These are phyloP conservation scores for Aphaenogaster floridana DNA, from an alignment of 1,140 invertebrate species.

Conservation along the genomic window DNA sequence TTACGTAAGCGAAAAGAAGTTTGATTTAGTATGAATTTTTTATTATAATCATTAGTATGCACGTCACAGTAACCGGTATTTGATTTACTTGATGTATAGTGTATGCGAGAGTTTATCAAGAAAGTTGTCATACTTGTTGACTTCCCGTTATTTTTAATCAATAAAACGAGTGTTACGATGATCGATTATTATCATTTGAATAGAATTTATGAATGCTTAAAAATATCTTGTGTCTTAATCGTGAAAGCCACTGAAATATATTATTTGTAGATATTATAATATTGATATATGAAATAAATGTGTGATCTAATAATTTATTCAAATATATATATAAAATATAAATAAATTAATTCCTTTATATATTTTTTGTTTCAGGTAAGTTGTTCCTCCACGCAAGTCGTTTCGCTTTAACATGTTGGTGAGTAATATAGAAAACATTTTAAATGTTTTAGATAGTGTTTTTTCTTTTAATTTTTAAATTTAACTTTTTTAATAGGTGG, in stretches of 20 bases:
- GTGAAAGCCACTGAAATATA: neutral
- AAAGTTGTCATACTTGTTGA: constrained; percentile 36
- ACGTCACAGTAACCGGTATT: constrained; percentile 61
- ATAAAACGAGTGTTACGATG: neutral
- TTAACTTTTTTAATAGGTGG: neutral
- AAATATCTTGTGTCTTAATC: neutral
- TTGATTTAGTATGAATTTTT: constrained; percentile 58
- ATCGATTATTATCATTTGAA: constrained; percentile 36
- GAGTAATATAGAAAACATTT: constrained; percentile 43
- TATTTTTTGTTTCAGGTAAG: constrained; percentile 70
- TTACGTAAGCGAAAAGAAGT: constrained; percentile 25
- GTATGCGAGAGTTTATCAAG: constrained; percentile 66
- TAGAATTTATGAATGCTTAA: neutral
- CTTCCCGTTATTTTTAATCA: constrained; percentile 8
- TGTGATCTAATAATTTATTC: neutral
- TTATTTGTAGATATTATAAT: neutral
- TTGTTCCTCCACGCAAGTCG: neutral
- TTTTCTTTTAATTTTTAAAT: neutral
- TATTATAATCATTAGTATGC: constrained; percentile 14
- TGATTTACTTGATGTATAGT: constrained; percentile 61
- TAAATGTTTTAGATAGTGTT: neutral
- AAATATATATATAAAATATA: neutral
- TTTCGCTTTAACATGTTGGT: constrained; percentile 23
- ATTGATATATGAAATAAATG: neutral
- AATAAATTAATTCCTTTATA: constrained; percentile 27